Evolutionary conservation across 2,888 invertebrate species (phyloP), one percentile per base, ranked within the genome.

Genomic region (Lycophotia porphyrea): DNA sequence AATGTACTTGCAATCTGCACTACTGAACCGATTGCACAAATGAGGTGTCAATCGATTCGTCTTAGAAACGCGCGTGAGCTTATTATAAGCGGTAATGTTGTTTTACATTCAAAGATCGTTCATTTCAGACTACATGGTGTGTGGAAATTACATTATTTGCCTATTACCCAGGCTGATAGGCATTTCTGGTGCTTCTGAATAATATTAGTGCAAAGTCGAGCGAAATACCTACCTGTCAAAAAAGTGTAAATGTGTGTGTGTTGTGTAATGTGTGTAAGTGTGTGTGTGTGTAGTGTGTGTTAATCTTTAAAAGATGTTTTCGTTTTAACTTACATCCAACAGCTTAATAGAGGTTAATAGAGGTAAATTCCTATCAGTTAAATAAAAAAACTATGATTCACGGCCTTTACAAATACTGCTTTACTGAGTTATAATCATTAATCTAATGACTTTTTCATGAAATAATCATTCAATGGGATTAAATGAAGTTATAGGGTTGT

Each of bases 1-100:
- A 80, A 80, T 49, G 24, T 15, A 5, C 8, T 49, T 36, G 18
- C 36, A 60, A 36, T 11, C 61, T 47, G 80, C 9, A 64, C 68
- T 68, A 81, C 58, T 75, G 68, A 75, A 58, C 58, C 18, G 42
- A 65, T 79, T 79, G 34, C 44, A 34, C 63, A 49, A 80, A 78
- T 80, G 55, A 74, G 52, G 18, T 81, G 66, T 68, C 81, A 68
- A 79, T 81, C 81, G 81, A 79, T 79, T 79, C 58, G 78, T 52
- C 18, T 81, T 58, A 64, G 78, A 15, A 73, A 42, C 58, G 68
- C 58, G 24, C 78, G 76, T 81, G 76, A 67, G 55, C 24, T 42
- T 60, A 73, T 73, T 65, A 73, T 13, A 4, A 9, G n/a, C 21
- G 58, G 0, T 74, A 80, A 80, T 73, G 64, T 58, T 31, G 55